Conservation (phyloP, 2,797 vertebrate genomes). For the Gorsachius magnificus region DNA sequence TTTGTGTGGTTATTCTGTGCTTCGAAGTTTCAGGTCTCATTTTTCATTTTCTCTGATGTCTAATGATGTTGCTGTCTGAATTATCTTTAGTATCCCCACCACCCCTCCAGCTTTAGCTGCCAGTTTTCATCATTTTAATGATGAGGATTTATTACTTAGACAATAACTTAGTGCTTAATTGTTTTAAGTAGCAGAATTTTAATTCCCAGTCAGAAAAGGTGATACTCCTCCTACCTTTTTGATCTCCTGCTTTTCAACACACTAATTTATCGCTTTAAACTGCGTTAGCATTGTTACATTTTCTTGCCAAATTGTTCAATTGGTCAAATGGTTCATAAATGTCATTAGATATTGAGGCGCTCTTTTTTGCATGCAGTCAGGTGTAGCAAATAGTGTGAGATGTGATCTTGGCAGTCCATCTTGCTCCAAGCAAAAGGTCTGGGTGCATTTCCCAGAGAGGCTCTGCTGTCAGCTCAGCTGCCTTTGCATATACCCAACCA, state of each 20-base stretch:
- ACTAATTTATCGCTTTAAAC: background rate
- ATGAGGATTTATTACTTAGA: background rate
- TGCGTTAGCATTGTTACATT: background rate
- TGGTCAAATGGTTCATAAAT: background rate
- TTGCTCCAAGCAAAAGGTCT: background rate
- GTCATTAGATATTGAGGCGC: background rate
- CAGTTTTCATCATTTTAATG: background rate
- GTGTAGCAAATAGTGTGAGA: background rate
- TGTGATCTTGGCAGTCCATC: background rate
- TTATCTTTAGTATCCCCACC: background rate
- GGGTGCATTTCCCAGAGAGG: background rate
- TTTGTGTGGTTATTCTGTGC: background rate
- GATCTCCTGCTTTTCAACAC: background rate
- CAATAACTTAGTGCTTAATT: background rate
- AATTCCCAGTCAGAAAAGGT: background rate
- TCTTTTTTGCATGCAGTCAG: background rate
- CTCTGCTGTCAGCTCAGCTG: background rate
- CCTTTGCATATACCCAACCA: background rate
- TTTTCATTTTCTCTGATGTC: background rate
- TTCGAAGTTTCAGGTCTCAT: background rate
- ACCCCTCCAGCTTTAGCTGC: background rate
- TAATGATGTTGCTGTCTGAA: background rate
- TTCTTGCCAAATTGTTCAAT: background rate
- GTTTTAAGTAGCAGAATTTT: background rate
- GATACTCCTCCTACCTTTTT: background rate